These are phyloP conservation scores for Erebia ligea DNA, from an alignment of 2,888 invertebrate species.

Conservation along the genomic window DNA sequence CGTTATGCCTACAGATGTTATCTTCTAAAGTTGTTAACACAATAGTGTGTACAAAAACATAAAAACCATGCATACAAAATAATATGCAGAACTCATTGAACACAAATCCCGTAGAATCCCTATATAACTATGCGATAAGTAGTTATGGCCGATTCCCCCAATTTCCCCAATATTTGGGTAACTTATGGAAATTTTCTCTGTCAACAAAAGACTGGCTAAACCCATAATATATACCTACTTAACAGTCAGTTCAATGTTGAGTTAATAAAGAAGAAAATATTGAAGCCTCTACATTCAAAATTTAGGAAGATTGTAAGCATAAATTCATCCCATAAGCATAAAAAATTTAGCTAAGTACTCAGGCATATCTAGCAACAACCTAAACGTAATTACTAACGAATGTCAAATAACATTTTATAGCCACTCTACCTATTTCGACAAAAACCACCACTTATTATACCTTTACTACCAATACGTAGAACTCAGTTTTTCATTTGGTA, in stretches of 20 bases:
- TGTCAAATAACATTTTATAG: neutral
- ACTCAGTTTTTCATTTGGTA: constrained; percentile 7
- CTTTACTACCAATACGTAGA: constrained; percentile 6
- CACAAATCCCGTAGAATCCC: no score
- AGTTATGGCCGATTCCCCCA: no score
- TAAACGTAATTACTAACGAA: neutral
- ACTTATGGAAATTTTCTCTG: no score
- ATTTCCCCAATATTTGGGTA: no score
- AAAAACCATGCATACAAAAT: neutral
- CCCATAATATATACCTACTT: no score
- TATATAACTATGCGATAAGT: no score
- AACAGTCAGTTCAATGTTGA: neutral
- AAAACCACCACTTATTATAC: constrained; percentile 1
- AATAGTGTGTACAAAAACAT: neutral
- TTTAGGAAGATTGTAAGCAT: neutral
- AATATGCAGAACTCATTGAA: no score
- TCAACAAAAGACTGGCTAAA: no score
- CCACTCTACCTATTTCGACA: neutral
- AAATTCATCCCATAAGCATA: neutral
- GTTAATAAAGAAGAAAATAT: neutral
- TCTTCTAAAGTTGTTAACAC: neutral
- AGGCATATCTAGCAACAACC: no score
- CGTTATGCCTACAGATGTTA: neutral
- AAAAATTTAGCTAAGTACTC: neutral
- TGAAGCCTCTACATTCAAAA: neutral